Conservation (phyloP, 2,113 vertebrate genomes). For the Psammodynastes pulverulentus region DNA sequence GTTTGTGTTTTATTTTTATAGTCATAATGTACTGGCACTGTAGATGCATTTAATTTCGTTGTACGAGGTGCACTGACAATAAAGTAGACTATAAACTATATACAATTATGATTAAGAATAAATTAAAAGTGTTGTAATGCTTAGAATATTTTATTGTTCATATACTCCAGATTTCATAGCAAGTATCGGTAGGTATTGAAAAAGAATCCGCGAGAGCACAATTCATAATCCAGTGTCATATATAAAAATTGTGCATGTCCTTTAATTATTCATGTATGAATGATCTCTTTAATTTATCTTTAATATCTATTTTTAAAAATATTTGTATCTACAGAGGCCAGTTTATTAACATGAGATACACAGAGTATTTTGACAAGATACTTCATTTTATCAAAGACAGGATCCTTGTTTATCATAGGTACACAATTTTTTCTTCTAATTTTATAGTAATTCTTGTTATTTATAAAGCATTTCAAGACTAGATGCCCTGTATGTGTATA, state of each 20-base stretch:
- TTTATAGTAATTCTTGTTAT: neutral
- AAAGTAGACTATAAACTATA: too few species aligned
- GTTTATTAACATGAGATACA: constrained; percentile 93
- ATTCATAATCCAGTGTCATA: neutral
- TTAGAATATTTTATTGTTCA: neutral
- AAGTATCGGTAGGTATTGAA: neutral
- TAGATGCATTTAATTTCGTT: too few species aligned
- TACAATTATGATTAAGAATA: neutral
- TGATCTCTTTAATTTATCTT: neutral
- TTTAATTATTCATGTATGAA: constrained; percentile 1
- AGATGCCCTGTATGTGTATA: neutral
- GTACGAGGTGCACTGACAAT: too few species aligned
- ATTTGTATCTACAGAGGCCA: constrained; percentile 79
- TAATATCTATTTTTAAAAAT: neutral
- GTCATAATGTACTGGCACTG: too few species aligned
- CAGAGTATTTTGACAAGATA: constrained; percentile 96
- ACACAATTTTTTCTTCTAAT: constrained; percentile 39
- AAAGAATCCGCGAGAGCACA: neutral
- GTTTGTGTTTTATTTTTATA: too few species aligned
- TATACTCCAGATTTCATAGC: neutral
- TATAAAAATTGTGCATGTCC: neutral
- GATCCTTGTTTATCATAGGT: constrained; percentile 96
- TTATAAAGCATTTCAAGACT: neutral
- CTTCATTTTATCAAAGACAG: constrained; percentile 97
- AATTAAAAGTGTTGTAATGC: neutral